Evolutionary conservation across 1,140 invertebrate genomes (phyloP), one percentile per base, ranked within the genome.

Genomic region (Diabrotica undecimpunctata): DNA sequence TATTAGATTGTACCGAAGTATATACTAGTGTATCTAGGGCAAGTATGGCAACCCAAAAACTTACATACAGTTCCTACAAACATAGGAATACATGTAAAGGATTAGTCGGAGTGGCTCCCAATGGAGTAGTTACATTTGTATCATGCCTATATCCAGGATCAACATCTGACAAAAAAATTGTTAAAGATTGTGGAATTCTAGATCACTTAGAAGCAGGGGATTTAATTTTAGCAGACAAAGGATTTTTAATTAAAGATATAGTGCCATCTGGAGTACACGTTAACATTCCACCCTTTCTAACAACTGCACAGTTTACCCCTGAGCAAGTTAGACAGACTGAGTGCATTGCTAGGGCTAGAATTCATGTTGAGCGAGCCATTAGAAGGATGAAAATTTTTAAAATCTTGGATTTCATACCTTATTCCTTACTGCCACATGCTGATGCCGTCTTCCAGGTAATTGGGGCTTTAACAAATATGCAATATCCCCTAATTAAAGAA

Each of bases 81-180:
- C 63, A 65, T 38, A 38, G 50, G 10, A 65, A 65, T 36, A 65
- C 63, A 36, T 65, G 38, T 11, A 60, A 65, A 36, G 63, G 25
- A 41, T 59, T 72, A 38, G 51, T 72, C 9, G 66, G 69, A 37
- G 65, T 70, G 37, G 69, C 71, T 11, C 71, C 69, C 51, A 72
- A 72, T 67, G 69, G 66, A 7, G 65, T 68, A 36, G 37, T 67
- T 36, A 72, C 66, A 11, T 66, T 52, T 55, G 14, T 66, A n/a
- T 36, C 13, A 25, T 10, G 56, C 35, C 36, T 62, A 62, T 61
- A 66, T 61, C 35, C 57, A 61, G 64, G 59, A 11, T 66, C 58
- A 25, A 60, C 56, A 60, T 65, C 63, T 11, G 63, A 65, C 52
- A 65, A 65, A 41, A 61, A 59, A 59, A 61, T 60, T 37, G 57